phyloP scores from a whole-genome alignment of 2,113 vertebrate genomes.

The Sebastes schlegelii region DNA sequence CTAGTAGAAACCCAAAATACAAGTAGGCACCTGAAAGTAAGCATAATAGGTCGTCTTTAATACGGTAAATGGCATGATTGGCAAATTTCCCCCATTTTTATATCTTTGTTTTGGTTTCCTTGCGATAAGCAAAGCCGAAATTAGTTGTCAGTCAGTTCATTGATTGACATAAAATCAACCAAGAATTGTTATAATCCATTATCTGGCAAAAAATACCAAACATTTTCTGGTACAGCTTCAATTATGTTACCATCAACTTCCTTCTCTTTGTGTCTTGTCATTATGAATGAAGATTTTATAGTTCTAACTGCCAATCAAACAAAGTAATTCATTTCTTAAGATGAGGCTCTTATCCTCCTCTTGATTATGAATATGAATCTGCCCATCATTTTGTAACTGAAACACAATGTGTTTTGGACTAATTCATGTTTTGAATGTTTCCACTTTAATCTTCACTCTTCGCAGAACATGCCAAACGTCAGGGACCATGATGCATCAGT shows the following conservation, averaged over 20 bases:
- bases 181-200: not conserved
- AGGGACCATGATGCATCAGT: conserved; percentile 96
- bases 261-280: not conserved
- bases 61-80: too few relatives aligned
- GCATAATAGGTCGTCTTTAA: too few relatives aligned
- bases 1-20: too few relatives aligned
- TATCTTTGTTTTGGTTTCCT: not conserved
- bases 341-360: not conserved
- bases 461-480: conserved; percentile 97
- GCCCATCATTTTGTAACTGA: not conserved
- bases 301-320: not conserved
- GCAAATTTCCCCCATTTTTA: not conserved
- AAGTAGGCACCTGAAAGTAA: too few relatives aligned
- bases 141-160: not conserved
- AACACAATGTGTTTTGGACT: not conserved
- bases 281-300: not conserved
- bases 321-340: not conserved
- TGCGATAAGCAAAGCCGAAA: not conserved
- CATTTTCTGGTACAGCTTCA: not conserved
- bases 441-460: conserved; percentile 8
- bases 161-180: not conserved
- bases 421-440: conserved; percentile 10
- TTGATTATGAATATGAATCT: not conserved
- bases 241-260: not conserved
- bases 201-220: not conserved